Conservation (phyloP, 2,797 vertebrate genomes). For the Rousettus madagascariensis region DNA sequence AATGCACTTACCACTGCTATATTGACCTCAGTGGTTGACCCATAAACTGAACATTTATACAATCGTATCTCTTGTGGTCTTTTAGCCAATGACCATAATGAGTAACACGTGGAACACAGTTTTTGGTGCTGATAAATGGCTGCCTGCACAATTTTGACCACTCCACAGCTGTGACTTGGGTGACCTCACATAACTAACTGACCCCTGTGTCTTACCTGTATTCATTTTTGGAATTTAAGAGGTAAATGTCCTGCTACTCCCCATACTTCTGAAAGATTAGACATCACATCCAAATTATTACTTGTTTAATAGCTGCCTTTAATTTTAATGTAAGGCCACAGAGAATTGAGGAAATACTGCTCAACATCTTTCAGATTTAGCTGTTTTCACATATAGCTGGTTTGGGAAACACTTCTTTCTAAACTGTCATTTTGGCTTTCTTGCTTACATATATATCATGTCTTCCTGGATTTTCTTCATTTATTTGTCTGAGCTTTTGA, state of each 20-base stretch:
- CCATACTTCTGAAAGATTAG: not conserved
- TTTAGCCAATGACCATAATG: not conserved
- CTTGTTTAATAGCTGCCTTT: not conserved
- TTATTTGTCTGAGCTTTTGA: not conserved
- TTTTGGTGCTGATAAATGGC: conserved; percentile 4
- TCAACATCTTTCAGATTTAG: not conserved
- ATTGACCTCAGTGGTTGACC: conserved; percentile 69
- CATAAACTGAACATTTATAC: conserved; percentile 21
- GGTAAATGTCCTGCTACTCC: not conserved
- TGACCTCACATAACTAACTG: not conserved
- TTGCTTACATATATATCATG: not conserved
- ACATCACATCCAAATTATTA: not conserved
- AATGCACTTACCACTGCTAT: conserved; percentile 44
- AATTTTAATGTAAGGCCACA: not conserved
- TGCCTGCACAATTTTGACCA: not conserved
- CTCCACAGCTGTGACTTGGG: not conserved
- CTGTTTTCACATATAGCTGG: not conserved
- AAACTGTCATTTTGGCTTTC: not conserved
- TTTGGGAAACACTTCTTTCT: not conserved
- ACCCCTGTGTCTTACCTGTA: not conserved
- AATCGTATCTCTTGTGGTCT: conserved; percentile 61
- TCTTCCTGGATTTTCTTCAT: not conserved
- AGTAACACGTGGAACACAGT: not conserved
- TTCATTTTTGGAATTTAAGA: conserved; percentile 6
- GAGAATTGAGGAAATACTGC: not conserved